Conservation (phyloP, 1,140 invertebrate species). For the Antheraea pernyi region DNA sequence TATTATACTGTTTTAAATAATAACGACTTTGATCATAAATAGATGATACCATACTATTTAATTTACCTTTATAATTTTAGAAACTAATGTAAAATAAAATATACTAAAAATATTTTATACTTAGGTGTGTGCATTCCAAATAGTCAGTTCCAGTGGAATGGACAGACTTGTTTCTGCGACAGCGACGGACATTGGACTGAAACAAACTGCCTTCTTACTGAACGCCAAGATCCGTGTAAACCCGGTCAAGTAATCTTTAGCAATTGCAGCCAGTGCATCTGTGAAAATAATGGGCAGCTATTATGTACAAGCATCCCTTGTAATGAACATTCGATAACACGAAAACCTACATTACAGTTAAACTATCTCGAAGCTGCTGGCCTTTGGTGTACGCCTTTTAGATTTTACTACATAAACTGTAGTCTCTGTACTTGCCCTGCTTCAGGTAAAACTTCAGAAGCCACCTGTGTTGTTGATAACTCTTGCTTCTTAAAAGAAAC, state of each 20-base stretch:
- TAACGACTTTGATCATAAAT: too few relatives aligned
- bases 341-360: constrained; percentile 1
- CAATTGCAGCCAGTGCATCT: constrained; percentile 55
- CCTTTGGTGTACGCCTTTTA: constrained; percentile 52
- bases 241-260: constrained; percentile 48
- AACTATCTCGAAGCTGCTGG: constrained; percentile 10
- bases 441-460: constrained; percentile 43
- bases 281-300: constrained; percentile 48
- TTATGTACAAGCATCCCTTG: constrained; percentile 43
- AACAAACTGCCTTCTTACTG: constrained; percentile 38
- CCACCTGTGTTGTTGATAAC: constrained; percentile 45
- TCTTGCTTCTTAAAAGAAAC: constrained; percentile 39
- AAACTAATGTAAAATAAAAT: too few relatives aligned
- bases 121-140: constrained; percentile 53
- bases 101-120: not conserved
- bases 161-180: constrained; percentile 49
- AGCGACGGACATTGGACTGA: constrained; percentile 41
- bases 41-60: too few relatives aligned
- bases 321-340: constrained; percentile 19
- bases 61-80: too few relatives aligned
- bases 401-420: constrained; percentile 59
- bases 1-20: too few relatives aligned
- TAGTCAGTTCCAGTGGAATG: constrained; percentile 47
- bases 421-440: constrained; percentile 60
- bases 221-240: constrained; percentile 38